A percentile compares a stretch with the other conserved stretches of the same genome.
These are phyloP conservation scores for Polypterus bichir DNA, from an alignment of 2,113 vertebrate genomes.

Conservation along the genomic window DNA sequence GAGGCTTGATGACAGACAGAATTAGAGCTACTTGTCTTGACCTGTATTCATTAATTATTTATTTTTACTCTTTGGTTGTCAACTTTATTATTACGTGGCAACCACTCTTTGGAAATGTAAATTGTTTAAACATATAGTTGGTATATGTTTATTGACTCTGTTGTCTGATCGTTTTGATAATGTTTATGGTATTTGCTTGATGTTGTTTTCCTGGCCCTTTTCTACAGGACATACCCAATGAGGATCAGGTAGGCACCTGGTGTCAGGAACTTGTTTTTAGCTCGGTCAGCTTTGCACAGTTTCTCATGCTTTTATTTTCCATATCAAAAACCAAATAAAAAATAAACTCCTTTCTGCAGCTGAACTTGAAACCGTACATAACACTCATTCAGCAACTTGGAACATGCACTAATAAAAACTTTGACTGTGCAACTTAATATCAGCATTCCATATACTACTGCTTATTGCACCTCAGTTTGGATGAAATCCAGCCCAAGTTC, in stretches of 20 bases:
- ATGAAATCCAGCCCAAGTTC: constrained; percentile 65
- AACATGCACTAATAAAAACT: constrained; percentile 81
- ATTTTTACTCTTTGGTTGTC: no score
- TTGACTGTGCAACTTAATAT: constrained; percentile 53
- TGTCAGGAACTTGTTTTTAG: constrained; percentile 57
- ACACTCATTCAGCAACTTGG: constrained; percentile 75
- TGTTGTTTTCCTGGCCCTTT: constrained; percentile 62
- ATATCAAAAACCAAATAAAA: constrained; percentile 64
- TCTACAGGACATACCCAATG: constrained; percentile 97
- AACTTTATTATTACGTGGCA: no score
- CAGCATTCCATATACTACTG: constrained; percentile 70
- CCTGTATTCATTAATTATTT: no score
- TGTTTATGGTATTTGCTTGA: constrained; percentile 48
- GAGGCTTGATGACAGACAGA: no score
- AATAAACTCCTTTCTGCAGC: constrained; percentile 49
- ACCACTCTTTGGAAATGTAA: no score
- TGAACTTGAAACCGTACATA: constrained; percentile 72
- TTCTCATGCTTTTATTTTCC: constrained; percentile 75
- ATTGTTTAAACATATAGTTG: no score
- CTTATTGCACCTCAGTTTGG: constrained; percentile 75
- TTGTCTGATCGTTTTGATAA: no score
- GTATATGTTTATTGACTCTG: no score
- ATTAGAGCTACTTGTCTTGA: no score
- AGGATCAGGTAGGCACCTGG: constrained; percentile 93
- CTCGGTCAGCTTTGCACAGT: constrained; percentile 69